Percentiles rank a stretch among this genome's conserved stretches.
Conservation (phyloP, 2,888 invertebrate genomes). For the Beris chalybata region DNA sequence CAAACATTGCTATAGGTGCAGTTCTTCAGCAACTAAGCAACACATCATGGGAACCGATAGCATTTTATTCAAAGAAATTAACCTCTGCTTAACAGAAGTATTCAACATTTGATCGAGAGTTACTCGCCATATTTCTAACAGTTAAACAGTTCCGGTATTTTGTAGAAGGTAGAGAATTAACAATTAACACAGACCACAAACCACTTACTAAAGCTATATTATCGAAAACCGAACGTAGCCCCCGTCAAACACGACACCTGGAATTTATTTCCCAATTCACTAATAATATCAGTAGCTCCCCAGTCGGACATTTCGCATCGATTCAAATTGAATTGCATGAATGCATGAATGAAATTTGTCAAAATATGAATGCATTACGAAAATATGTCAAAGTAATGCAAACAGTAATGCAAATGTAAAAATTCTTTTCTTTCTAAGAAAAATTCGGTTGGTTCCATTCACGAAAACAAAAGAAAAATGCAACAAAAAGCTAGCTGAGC, state of each 20-base stretch:
- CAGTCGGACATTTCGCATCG: too few relatives aligned
- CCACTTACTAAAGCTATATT: constrained; percentile 15
- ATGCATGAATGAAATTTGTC: too few relatives aligned
- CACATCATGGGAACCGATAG: constrained; percentile 47
- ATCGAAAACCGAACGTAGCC: constrained; percentile 39
- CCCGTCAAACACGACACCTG: constrained; percentile 10
- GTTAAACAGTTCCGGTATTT: constrained; percentile 48
- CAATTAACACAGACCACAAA: constrained; percentile 11
- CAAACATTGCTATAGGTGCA: too few relatives aligned
- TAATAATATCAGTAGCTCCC: constrained; percentile 4
- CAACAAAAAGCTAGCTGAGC: too few relatives aligned
- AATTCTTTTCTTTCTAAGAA: too few relatives aligned
- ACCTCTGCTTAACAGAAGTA: constrained; percentile 46
- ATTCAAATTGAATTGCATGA: too few relatives aligned
- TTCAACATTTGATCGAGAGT: constrained; percentile 49
- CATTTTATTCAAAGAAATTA: constrained; percentile 48
- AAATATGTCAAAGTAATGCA: too few relatives aligned
- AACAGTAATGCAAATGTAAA: too few relatives aligned
- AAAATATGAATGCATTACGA: too few relatives aligned
- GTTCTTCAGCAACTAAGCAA: constrained; percentile 47
- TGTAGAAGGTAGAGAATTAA: constrained; percentile 45
- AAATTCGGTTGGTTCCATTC: too few relatives aligned
- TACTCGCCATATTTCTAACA: constrained; percentile 49
- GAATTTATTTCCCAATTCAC: constrained; percentile 18
- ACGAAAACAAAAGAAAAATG: too few relatives aligned